These are phyloP conservation scores for Cyrtodaria siliqua DNA, from an alignment of 2,888 invertebrate genomes.

Conservation along the genomic window DNA sequence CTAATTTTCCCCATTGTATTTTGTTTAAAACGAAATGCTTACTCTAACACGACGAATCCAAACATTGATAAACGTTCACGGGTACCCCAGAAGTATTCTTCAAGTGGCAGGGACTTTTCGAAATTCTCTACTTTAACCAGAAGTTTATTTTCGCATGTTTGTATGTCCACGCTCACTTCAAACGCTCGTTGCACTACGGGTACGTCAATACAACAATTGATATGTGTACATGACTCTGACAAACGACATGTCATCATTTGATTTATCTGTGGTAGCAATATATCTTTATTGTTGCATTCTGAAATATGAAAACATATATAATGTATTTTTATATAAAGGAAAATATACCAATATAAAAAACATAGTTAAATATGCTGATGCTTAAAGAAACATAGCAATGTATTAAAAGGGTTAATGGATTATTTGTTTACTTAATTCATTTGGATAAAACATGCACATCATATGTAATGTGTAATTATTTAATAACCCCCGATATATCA, in stretches of 20 bases:
- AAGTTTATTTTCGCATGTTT: constrained; percentile 19
- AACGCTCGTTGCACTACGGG: constrained; percentile 27
- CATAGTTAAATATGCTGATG: no score
- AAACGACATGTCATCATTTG: constrained; percentile 34
- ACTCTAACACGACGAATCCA: constrained; percentile 46
- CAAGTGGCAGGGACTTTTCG: constrained; percentile 1
- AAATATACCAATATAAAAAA: no score
- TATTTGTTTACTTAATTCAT: no score
- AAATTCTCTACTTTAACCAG: constrained; percentile 25
- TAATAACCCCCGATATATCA: no score
- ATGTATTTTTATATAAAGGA: no score
- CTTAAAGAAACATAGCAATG: no score
- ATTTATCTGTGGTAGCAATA: constrained; percentile 5
- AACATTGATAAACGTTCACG: constrained; percentile 26
- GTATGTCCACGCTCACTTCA: constrained; percentile 26
- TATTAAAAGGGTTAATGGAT: no score
- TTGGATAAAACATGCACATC: no score
- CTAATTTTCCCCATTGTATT: no score
- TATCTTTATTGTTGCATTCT: constrained; percentile 11
- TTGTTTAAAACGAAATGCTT: no score
- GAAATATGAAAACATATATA: no score
- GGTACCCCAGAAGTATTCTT: constrained; percentile 22
- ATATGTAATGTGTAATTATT: no score
- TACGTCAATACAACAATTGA: constrained; percentile 57
- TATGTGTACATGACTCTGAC: constrained; percentile 42